These are phyloP conservation scores for Macrophya annulata DNA, from an alignment of 2,888 invertebrate genomes.

Conservation along the genomic window DNA sequence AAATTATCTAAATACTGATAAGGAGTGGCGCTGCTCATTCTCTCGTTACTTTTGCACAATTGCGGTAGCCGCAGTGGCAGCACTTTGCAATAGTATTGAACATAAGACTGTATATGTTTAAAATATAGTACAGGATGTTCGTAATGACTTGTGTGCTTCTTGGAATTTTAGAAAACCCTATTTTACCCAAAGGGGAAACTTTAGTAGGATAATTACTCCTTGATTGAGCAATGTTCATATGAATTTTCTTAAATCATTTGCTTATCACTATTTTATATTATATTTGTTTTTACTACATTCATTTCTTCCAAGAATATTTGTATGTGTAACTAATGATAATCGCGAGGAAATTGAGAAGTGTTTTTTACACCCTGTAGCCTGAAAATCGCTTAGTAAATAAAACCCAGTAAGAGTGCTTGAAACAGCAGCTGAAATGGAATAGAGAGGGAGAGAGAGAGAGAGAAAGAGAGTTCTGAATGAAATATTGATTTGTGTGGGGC, in stretches of 20 bases:
- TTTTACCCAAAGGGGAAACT: neutral
- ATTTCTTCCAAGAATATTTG: neutral
- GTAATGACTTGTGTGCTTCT: neutral
- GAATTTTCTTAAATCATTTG: neutral
- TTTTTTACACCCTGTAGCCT: neutral
- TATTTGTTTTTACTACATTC: neutral
- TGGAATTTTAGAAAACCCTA: neutral
- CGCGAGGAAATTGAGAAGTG: neutral
- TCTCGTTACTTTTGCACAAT: neutral
- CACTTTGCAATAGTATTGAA: neutral
- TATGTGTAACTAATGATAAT: neutral
- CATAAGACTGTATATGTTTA: conserved; percentile 39
- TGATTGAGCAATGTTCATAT: neutral
- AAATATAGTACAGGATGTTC: conserved; percentile 43
- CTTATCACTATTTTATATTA: neutral
- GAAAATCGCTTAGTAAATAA: conserved; percentile 19
- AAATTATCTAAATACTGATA: conserved; percentile 41
- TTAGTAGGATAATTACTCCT: neutral
- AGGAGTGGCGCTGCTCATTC: neutral
- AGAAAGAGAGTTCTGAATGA: conserved; percentile 70
- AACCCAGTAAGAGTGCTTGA: conserved; percentile 22
- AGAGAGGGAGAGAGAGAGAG: conserved; percentile 33
- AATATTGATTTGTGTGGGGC: conserved; percentile 74
- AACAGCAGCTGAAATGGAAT: conserved; percentile 39
- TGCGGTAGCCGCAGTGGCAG: neutral